A percentile compares a stretch with the other conserved stretches of the same genome.
Conservation (phyloP, 2,888 invertebrate species). For the Macroteleia sp. region DNA sequence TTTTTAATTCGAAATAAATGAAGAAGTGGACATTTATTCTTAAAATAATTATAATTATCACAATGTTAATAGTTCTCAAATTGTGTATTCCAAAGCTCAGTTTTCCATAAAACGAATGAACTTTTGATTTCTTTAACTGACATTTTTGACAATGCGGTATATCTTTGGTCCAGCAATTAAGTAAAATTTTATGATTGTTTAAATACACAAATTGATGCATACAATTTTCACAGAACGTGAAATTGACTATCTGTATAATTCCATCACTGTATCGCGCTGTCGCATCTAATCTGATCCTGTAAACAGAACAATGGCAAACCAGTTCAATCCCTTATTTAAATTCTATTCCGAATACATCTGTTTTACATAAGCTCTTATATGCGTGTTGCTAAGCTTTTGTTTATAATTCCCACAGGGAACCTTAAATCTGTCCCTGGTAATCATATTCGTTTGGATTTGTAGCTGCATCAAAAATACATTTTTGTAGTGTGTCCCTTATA, state of each 20-base stretch:
- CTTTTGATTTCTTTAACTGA: too few species aligned
- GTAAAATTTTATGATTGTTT: slow-evolving; percentile 5
- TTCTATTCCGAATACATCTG: slow-evolving; percentile 43
- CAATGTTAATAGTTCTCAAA: too few species aligned
- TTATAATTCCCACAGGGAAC: slow-evolving; percentile 38
- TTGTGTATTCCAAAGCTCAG: too few species aligned
- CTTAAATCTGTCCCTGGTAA: slow-evolving; percentile 51
- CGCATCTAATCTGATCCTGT: slow-evolving; percentile 40
- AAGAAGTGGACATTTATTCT: too few species aligned
- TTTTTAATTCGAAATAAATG: too few species aligned
- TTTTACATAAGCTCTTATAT: slow-evolving; percentile 37
- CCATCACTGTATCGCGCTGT: slow-evolving; percentile 11
- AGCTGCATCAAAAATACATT: slow-evolving; percentile 53
- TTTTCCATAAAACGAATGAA: too few species aligned
- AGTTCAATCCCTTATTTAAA: slow-evolving; percentile 37
- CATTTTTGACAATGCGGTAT: too few species aligned
- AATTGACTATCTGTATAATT: slow-evolving; percentile 22
- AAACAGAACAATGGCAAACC: slow-evolving; percentile 17
- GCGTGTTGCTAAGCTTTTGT: slow-evolving; percentile 17
- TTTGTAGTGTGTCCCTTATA: slow-evolving; percentile 34
- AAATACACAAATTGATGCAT: slow-evolving; percentile 24
- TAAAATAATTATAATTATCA: background rate
- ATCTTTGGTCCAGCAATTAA: too few species aligned
- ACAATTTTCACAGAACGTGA: slow-evolving; percentile 14
- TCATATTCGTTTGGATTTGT: slow-evolving; percentile 54